Conservation (phyloP, 2,888 invertebrate species). For the Chymomyza procnemis region DNA sequence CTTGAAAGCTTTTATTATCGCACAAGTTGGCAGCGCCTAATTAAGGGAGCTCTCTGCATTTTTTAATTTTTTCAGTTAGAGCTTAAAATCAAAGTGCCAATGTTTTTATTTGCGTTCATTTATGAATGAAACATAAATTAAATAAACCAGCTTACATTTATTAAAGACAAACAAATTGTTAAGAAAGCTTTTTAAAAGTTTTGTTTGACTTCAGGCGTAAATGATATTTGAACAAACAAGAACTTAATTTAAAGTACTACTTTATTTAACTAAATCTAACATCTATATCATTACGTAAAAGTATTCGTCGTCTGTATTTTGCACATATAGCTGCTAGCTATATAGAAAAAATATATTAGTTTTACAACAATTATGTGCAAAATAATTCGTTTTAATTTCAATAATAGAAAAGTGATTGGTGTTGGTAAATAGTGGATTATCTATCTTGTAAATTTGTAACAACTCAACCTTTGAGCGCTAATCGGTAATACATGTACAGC, state of each 20-base stretch:
- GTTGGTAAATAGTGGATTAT: neutral
- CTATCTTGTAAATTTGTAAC: neutral
- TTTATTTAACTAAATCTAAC: too few species aligned
- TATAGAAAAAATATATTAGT: neutral
- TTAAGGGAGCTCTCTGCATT: neutral
- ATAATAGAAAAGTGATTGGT: neutral
- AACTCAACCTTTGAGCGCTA: neutral
- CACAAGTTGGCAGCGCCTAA: neutral
- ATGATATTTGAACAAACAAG: too few species aligned
- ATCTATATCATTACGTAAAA: too few species aligned
- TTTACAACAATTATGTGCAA: neutral
- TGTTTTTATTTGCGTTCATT: too few species aligned
- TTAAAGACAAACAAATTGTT: too few species aligned
- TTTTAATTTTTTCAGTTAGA: too few species aligned
- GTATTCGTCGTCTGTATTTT: constrained; percentile 64
- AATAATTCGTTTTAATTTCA: neutral
- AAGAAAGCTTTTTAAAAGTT: too few species aligned
- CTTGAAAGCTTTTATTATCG: neutral
- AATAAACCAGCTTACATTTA: too few species aligned
- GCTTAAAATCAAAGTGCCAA: too few species aligned
- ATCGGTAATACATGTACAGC: neutral
- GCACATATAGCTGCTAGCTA: neutral
- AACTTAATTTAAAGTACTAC: too few species aligned
- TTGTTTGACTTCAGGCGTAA: too few species aligned
- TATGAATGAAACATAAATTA: too few species aligned